Evolutionary conservation across 1,140 invertebrate genomes (phyloP).

Genomic region (Meloidogyne hapla): DNA sequence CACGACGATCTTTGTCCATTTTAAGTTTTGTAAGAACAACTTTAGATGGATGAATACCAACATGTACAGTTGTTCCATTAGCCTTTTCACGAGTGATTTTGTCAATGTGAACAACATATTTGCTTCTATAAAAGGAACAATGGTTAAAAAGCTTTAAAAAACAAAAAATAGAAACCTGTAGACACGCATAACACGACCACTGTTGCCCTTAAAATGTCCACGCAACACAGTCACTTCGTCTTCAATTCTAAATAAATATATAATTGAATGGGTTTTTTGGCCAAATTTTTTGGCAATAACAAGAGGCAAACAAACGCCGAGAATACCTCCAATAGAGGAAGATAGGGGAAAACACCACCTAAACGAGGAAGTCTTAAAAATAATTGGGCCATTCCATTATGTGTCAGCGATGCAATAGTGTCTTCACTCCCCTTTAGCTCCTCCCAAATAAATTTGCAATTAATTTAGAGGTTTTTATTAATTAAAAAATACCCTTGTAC

Average conservation of each 20-base stretch:
- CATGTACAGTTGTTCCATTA: constrained; percentile 94
- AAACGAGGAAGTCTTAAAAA: no score
- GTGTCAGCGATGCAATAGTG: no score
- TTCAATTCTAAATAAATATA: constrained; percentile 52
- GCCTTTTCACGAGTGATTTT: constrained; percentile 65
- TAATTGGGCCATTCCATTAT: no score
- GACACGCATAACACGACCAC: constrained; percentile 93
- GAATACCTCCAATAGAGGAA: no score
- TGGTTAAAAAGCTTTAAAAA: background rate
- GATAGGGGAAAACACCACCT: no score
- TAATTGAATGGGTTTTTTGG: no score
- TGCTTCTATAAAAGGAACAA: constrained; percentile 70
- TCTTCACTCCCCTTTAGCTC: no score
- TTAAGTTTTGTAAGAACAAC: no score
- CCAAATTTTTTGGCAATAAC: no score
- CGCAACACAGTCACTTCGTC: constrained; percentile 71
- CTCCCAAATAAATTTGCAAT: no score
- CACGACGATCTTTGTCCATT: constrained; percentile 96
- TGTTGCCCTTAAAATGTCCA: constrained; percentile 97
- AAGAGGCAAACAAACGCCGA: no score
- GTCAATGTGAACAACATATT: constrained; percentile 74
- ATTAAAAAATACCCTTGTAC: constrained; percentile 44
- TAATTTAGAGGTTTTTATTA: no score
- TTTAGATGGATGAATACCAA: constrained; percentile 70
- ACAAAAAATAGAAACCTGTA: constrained; percentile 72